Evolutionary conservation across 2,113 vertebrate genomes (phyloP).

Genomic region (Tympanuchus pallidicinctus): DNA sequence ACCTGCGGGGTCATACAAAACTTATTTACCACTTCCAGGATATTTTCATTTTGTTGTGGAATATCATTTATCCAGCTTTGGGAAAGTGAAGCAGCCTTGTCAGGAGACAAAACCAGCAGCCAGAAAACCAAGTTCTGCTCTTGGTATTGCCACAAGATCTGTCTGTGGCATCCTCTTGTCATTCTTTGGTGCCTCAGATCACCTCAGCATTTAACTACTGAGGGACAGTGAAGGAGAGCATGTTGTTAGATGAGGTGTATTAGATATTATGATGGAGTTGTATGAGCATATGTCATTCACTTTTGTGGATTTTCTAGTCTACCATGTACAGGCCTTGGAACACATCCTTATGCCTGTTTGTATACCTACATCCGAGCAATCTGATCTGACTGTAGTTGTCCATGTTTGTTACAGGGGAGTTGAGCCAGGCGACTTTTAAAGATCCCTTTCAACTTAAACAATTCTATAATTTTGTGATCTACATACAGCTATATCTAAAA

Average conservation of each 20-base stretch:
- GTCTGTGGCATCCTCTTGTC: background rate
- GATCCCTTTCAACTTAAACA: too few relatives aligned
- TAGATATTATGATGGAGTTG: background rate
- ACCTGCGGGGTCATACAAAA: slow-evolving; percentile 18
- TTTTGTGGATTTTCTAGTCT: background rate
- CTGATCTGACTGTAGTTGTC: too few relatives aligned
- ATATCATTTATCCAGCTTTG: background rate
- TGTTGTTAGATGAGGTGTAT: accelerated
- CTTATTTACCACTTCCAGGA: slow-evolving; percentile 6
- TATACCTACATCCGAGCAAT: background rate
- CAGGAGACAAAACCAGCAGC: background rate
- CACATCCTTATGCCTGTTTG: background rate
- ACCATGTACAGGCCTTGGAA: background rate
- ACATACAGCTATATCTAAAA: background rate
- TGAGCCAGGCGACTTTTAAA: too few relatives aligned
- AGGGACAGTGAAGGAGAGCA: background rate
- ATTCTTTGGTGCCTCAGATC: background rate
- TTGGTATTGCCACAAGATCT: accelerated
- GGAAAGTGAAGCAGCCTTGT: background rate
- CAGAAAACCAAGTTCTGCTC: background rate
- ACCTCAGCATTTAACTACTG: background rate
- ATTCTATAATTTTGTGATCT: too few relatives aligned
- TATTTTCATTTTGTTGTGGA: background rate
- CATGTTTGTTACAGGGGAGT: too few relatives aligned
- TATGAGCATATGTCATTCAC: accelerated